phyloP scores from a whole-genome alignment of 1,140 invertebrate species.

The Eupeodes corollae region DNA sequence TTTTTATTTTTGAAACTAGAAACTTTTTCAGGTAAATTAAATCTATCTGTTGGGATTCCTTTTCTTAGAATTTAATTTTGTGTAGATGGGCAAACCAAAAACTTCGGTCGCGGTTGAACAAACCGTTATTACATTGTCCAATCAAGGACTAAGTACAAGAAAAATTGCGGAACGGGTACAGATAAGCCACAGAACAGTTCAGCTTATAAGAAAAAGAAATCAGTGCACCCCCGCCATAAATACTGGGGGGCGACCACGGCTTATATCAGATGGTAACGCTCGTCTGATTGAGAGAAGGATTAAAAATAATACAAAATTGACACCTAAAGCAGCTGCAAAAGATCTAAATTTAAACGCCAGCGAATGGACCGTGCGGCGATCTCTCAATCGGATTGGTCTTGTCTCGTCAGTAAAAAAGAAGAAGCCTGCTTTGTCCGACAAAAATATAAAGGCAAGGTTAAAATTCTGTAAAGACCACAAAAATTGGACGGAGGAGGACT shows the following conservation, averaged over 20 bases:
- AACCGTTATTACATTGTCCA: neutral
- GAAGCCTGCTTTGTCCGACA: constrained; percentile 7
- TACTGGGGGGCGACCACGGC: neutral
- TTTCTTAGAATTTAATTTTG: too few species aligned
- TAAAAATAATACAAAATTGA: neutral
- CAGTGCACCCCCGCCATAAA: neutral
- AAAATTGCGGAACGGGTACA: neutral
- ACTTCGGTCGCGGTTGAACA: neutral
- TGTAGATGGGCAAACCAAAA: too few species aligned
- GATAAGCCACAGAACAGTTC: neutral
- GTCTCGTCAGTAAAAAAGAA: neutral
- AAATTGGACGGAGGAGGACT: constrained; percentile 2
- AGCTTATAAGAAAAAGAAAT: neutral
- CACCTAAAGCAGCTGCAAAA: neutral
- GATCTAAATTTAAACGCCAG: neutral
- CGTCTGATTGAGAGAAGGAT: neutral
- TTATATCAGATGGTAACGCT: neutral
- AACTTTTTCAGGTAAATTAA: too few species aligned
- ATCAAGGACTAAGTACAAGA: neutral
- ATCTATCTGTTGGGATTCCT: too few species aligned
- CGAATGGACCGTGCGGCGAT: neutral
- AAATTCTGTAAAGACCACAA: constrained; percentile 2
- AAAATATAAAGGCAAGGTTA: constrained; percentile 4
- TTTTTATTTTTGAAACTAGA: too few species aligned
- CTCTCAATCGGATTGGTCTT: neutral